phyloP scores from a whole-genome alignment of 2,888 invertebrate genomes.

The Penaeus monodon region DNA sequence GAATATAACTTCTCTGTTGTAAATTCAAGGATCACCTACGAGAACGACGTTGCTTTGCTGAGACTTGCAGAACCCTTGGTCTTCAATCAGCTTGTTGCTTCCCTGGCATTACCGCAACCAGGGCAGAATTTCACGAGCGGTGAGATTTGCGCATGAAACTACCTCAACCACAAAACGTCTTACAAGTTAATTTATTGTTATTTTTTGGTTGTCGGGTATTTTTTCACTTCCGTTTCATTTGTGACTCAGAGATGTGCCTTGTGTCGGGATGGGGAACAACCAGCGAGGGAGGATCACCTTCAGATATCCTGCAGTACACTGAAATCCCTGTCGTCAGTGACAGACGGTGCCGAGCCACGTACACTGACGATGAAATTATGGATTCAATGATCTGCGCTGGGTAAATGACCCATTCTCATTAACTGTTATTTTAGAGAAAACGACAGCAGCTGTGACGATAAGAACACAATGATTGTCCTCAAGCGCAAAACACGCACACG shows the following conservation, averaged over 20 bases:
- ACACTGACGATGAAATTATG: constrained; percentile 33
- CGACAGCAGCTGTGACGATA: no score
- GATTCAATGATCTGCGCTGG: no score
- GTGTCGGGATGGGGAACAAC: constrained; percentile 41
- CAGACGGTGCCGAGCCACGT: neutral
- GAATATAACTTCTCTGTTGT: neutral
- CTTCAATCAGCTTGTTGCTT: constrained; percentile 13
- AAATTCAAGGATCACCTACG: constrained; percentile 39
- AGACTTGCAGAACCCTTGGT: constrained; percentile 31
- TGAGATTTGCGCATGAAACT: neutral
- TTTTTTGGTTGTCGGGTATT: neutral
- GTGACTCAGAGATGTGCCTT: constrained; percentile 18
- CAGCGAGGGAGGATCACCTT: constrained; percentile 8
- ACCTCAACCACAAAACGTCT: neutral
- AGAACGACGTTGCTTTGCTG: constrained; percentile 47
- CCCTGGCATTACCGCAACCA: neutral
- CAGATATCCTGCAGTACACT: constrained; percentile 8
- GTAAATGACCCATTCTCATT: no score
- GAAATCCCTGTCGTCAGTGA: constrained; percentile 30
- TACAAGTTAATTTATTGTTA: neutral
- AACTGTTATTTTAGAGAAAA: no score
- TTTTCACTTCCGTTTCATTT: no score
- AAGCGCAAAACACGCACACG: no score
- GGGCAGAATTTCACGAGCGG: constrained; percentile 3
- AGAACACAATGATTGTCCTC: no score